A percentile compares a stretch with the other conserved stretches of the same genome.
Conservation (phyloP, 2,888 invertebrate species). For the Thera obeliscata region DNA sequence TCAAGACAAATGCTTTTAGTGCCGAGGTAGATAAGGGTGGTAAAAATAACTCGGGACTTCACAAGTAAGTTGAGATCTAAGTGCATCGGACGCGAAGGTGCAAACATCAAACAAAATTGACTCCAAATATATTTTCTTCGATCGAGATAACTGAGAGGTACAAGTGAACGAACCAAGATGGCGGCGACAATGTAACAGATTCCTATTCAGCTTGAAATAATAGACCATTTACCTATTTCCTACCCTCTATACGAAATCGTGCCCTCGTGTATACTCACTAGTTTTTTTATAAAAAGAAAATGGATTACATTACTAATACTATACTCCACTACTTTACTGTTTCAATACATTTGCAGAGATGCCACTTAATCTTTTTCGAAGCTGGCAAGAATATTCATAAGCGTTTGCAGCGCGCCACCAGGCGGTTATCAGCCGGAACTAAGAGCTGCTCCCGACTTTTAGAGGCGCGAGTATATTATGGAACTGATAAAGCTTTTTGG, state of each 20-base stretch:
- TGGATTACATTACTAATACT: too few species aligned
- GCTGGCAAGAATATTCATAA: slow-evolving; percentile 65
- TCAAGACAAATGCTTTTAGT: slow-evolving; percentile 79
- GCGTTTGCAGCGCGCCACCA: slow-evolving; percentile 50
- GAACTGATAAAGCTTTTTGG: slow-evolving; percentile 21
- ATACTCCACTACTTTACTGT: slow-evolving; percentile 4
- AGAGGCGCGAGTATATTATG: slow-evolving; percentile 30
- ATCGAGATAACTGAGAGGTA: slow-evolving; percentile 4
- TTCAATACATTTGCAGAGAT: slow-evolving; percentile 46
- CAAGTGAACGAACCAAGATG: not conserved
- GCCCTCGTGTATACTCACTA: not conserved
- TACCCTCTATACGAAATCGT: not conserved
- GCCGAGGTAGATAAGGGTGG: slow-evolving; percentile 54
- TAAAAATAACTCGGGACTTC: slow-evolving; percentile 74
- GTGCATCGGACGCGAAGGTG: slow-evolving; percentile 43
- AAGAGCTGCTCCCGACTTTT: slow-evolving; percentile 39
- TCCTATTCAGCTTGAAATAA: not conserved
- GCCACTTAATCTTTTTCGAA: slow-evolving; percentile 57
- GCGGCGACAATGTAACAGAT: not conserved
- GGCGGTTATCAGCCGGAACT: slow-evolving; percentile 64
- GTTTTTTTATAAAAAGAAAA: too few species aligned
- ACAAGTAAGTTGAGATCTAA: slow-evolving; percentile 52
- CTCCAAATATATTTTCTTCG: slow-evolving; percentile 18
- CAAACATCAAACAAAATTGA: slow-evolving; percentile 61
- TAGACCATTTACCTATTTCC: too few species aligned